These are phyloP conservation scores for Dinoponera quadriceps DNA, from an alignment of 1,140 invertebrate species.

Conservation along the genomic window DNA sequence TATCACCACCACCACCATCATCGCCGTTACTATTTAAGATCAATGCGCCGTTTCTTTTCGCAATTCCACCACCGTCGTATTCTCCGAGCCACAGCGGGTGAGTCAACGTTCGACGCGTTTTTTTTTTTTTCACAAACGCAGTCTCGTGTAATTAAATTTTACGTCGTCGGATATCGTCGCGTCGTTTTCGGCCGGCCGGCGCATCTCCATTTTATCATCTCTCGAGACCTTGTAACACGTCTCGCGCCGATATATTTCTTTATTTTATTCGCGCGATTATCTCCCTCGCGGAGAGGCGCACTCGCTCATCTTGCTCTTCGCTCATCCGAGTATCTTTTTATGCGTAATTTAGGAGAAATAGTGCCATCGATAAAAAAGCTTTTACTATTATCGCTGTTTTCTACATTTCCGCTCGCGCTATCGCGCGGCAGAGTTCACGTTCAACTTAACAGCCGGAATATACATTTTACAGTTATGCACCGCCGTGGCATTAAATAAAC, in stretches of 20 bases:
- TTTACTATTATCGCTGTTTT: not conserved
- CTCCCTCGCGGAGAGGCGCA: not conserved
- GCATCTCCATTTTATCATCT: conserved; percentile 10
- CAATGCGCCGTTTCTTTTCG: conserved; percentile 3
- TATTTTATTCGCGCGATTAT: conserved; percentile 24
- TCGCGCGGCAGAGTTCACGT: not conserved
- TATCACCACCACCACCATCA: not conserved
- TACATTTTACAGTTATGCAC: not conserved
- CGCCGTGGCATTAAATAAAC: not conserved
- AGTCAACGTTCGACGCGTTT: conserved; percentile 3
- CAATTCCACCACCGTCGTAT: not conserved
- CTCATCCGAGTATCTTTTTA: not conserved
- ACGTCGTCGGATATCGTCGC: not conserved
- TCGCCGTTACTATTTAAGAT: conserved; percentile 3
- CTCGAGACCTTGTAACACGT: not conserved
- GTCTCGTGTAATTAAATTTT: conserved; percentile 33
- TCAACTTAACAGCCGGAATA: conserved; percentile 3
- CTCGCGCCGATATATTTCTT: conserved; percentile 4
- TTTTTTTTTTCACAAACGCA: too few species aligned
- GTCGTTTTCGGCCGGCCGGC: conserved; percentile 1
- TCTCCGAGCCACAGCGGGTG: not conserved
- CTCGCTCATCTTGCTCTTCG: not conserved
- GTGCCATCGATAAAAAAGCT: not conserved
- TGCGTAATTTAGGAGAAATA: conserved; percentile 6
- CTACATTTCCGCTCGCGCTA: not conserved